phyloP scores from a whole-genome alignment of 2,888 invertebrate genomes.

The Agriopis leucophaearia region DNA sequence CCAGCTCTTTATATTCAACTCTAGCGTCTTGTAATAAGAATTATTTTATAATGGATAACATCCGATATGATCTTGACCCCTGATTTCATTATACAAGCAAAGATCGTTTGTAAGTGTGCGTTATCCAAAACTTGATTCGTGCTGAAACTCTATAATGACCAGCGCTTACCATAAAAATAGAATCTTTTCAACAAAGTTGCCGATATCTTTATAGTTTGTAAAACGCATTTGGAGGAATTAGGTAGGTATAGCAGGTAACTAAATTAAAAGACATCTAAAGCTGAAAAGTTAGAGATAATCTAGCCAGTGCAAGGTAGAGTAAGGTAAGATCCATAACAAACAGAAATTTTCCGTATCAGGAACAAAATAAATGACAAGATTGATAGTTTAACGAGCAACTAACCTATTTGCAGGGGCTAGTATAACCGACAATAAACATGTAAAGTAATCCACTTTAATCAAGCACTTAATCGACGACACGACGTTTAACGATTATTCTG shows the following conservation, averaged over 20 bases:
- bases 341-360: background rate
- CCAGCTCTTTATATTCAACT: constrained; percentile 38
- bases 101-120: constrained; percentile 54
- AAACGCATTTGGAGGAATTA: background rate
- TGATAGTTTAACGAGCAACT: background rate
- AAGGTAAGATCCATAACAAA: background rate
- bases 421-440: constrained; percentile 29
- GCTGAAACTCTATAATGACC: constrained; percentile 39
- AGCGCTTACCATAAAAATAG: constrained; percentile 40
- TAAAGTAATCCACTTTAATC: constrained; percentile 35
- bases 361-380: background rate
- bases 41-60: constrained; percentile 32
- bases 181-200: constrained; percentile 34
- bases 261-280: background rate
- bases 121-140: constrained; percentile 53
- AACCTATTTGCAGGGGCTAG: constrained; percentile 20
- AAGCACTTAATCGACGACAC: constrained; percentile 34
- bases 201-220: background rate
- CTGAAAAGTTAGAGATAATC: background rate
- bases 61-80: constrained; percentile 56
- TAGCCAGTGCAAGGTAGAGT: background rate
- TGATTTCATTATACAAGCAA: constrained; percentile 64
- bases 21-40: constrained; percentile 37
- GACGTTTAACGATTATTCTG: constrained; percentile 47
- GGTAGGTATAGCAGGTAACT: background rate